Evolutionary conservation across 2,888 invertebrate genomes (phyloP).

Genomic region (Drosophila sordidula): DNA sequence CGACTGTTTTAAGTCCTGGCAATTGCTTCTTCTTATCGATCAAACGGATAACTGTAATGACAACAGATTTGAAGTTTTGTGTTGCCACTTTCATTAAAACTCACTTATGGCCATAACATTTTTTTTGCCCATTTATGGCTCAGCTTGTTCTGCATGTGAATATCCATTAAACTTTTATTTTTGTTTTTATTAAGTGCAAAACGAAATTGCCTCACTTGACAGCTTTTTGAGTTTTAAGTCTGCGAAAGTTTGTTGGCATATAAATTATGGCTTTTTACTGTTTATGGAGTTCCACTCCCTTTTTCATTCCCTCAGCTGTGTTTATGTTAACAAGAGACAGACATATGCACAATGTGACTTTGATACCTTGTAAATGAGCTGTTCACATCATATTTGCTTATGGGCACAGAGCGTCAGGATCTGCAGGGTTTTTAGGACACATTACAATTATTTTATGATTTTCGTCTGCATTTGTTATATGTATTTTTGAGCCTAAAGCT

Average conservation of each 20-base stretch:
- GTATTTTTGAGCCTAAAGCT: too few relatives aligned
- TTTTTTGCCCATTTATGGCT: conserved; percentile 42
- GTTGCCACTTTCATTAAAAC: conserved; percentile 35
- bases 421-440: background rate
- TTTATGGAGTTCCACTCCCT: conserved; percentile 17
- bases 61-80: conserved; percentile 1
- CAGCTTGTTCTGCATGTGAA: conserved; percentile 38
- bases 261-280: conserved; percentile 63
- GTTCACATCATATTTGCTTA: background rate
- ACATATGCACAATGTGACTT: background rate
- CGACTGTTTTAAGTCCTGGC: conserved; percentile 6
- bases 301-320: background rate
- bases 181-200: conserved; percentile 73
- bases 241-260: conserved; percentile 56
- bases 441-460: background rate
- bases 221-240: conserved; percentile 55
- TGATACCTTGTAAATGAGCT: background rate
- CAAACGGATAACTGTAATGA: conserved; percentile 23
- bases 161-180: conserved; percentile 57
- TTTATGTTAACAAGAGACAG: background rate
- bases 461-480: too few relatives aligned
- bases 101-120: conserved; percentile 51
- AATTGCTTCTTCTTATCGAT: conserved; percentile 30
- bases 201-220: conserved; percentile 67
- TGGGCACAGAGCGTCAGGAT: background rate